A percentile compares a stretch with the other conserved stretches of the same genome.
Conservation (phyloP, 2,113 vertebrate genomes). For the Vulpes ferrilata region DNA sequence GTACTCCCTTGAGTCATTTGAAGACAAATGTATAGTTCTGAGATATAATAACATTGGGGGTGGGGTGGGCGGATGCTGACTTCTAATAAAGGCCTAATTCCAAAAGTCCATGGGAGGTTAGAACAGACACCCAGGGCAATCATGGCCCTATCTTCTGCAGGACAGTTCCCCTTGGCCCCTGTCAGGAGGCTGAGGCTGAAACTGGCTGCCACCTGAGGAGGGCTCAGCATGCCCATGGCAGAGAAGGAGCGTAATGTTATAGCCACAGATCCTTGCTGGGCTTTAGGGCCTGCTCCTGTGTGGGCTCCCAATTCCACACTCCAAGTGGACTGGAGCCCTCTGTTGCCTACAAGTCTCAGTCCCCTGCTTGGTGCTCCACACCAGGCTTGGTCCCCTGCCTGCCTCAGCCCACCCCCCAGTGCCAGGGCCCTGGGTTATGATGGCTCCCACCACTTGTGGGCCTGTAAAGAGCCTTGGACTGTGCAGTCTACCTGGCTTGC, state of each 20-base stretch:
- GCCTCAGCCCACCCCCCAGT: rapidly evolving
- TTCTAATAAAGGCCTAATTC: neutral
- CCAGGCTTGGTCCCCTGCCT: rapidly evolving
- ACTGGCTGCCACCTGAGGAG: neutral
- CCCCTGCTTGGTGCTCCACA: rapidly evolving
- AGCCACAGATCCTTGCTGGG: neutral
- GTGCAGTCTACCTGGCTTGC: too few relatives aligned
- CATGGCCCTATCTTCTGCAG: neutral
- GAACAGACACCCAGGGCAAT: neutral
- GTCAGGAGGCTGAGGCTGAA: neutral
- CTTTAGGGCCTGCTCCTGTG: neutral
- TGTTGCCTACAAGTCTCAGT: neutral
- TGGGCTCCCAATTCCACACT: neutral
- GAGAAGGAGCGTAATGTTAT: rapidly evolving
- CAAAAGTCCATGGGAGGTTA: neutral
- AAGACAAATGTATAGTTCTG: neutral
- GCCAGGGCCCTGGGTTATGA: neutral
- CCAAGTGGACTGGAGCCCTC: neutral
- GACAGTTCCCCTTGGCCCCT: neutral
- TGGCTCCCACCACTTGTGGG: neutral
- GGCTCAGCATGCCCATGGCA: neutral
- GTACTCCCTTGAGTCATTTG: neutral
- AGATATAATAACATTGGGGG: neutral
- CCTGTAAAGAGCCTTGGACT: too few relatives aligned
- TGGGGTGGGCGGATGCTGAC: neutral